Conservation (phyloP, 2,797 vertebrate genomes). For the Channallabes apus region DNA sequence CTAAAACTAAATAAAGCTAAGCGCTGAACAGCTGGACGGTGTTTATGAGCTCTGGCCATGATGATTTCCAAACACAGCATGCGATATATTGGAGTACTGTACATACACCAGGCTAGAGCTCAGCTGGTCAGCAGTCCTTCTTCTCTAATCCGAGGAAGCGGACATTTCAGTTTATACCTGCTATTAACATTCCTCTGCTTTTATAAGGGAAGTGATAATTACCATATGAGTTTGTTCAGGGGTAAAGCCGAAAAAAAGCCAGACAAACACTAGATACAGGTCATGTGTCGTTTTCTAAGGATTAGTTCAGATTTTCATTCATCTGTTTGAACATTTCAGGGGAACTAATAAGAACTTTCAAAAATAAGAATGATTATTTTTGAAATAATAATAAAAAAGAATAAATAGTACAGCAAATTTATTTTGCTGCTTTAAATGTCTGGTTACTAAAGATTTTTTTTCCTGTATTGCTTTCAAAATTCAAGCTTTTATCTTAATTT, state of each 20-base stretch:
- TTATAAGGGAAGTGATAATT: neutral
- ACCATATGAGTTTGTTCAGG: neutral
- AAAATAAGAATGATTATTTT: neutral
- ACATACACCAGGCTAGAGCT: neutral
- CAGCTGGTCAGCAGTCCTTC: too few relatives aligned
- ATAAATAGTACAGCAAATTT: neutral
- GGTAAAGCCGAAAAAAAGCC: neutral
- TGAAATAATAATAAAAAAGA: neutral
- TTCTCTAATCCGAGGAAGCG: neutral
- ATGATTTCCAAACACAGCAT: neutral
- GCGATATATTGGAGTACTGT: neutral
- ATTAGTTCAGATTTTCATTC: neutral
- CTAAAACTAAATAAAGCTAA: neutral
- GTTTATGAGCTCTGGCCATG: neutral
- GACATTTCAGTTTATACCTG: neutral
- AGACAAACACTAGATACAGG: neutral
- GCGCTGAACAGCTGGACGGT: constrained; percentile 20
- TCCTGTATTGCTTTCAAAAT: neutral
- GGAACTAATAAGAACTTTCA: neutral
- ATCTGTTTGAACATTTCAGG: neutral
- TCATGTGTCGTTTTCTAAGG: neutral
- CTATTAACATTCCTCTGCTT: neutral
- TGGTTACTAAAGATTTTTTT: neutral
- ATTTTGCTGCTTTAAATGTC: neutral
- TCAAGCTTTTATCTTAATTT: neutral